These are phyloP conservation scores for Julus scanicus DNA, from an alignment of 2,888 invertebrate genomes.

Conservation along the genomic window DNA sequence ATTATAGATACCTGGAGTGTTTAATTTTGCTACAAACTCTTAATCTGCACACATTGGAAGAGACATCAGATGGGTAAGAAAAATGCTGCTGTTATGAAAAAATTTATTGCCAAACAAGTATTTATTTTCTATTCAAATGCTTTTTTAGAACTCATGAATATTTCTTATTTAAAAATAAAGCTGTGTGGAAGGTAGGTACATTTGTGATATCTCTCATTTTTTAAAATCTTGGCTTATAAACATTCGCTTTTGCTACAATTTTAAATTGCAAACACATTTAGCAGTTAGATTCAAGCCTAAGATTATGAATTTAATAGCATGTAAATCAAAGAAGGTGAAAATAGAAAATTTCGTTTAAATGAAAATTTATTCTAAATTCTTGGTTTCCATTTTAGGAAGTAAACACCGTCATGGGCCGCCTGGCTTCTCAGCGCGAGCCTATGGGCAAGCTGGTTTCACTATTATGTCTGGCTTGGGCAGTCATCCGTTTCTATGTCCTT, in stretches of 20 bases:
- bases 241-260: too few species aligned
- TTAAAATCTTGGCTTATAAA: too few species aligned
- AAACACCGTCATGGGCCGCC: slow-evolving; percentile 60
- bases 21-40: slow-evolving; percentile 53
- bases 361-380: too few species aligned
- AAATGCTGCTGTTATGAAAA: neutral
- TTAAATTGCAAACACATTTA: too few species aligned
- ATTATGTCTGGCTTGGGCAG: slow-evolving; percentile 65
- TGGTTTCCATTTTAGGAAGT: slow-evolving; percentile 59
- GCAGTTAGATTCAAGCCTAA: too few species aligned
- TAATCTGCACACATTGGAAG: slow-evolving; percentile 12
- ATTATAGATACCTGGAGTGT: slow-evolving; percentile 51
- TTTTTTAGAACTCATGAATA: slow-evolving; percentile 23
- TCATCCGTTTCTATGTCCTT: slow-evolving; percentile 60
- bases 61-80: neutral
- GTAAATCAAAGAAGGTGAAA: too few species aligned
- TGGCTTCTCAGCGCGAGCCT: slow-evolving; percentile 63
- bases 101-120: neutral
- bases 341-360: too few species aligned
- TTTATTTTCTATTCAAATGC: neutral
- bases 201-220: too few species aligned
- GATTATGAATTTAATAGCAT: too few species aligned
- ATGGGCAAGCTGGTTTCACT: slow-evolving; percentile 60
- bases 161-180: slow-evolving; percentile 19
- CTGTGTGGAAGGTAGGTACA: slow-evolving; percentile 46